Base-by-base conservation (phyloP, 2,888 invertebrate species). In the Thecophora atra region DNA sequence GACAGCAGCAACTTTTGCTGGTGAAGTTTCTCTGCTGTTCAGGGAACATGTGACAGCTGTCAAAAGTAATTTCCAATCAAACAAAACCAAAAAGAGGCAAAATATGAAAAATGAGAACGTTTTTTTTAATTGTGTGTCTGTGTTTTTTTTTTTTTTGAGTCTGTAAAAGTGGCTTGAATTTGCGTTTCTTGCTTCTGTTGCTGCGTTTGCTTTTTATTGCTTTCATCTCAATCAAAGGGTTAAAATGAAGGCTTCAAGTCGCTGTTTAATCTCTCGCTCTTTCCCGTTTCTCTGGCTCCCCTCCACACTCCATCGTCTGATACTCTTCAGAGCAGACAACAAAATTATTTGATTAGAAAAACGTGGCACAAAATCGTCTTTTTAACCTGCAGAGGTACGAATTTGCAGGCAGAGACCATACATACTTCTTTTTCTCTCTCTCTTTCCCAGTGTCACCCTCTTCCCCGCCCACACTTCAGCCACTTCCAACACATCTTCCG, bases 271-370 rank as follows among this genome's bases (percentile, higher is more conserved):
- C 47, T 47, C 3, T 17, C 47, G 11, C 47, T 47, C n/a, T n/a
- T 17, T 47, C 13, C 47, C n/a, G 15, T 47, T n/a, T 47, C 2
- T 47, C 47, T 47, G 17, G 11, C 47, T 5, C 13, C 47, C n/a
- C 47, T 5, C n/a, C 69, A n/a, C 26, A 37, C 2, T 58, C 21
- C 47, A 24, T 30, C 44, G 19, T 24, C 15, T 24, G 58, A n/a
- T 28, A 47, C 37, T 37, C 37, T 60, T 60, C 15, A 66, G 54
- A 47, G 66, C 63, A 72, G 70, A 68, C 67, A 69, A 37, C 56
- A 47, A 66, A 74, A 70, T 75, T 66, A 73, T 74, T 74, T 74
- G 73, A 74, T 73, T 75, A 73, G 72, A 72, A 74, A 69, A 58
- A 37, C 54, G 63, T 64, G 56, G 72, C 72, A 73, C 51, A 51